Evolutionary conservation across 1,140 invertebrate genomes (phyloP), one percentile per base, ranked within the genome.

Genomic region (Drosophila mojavensis): DNA sequence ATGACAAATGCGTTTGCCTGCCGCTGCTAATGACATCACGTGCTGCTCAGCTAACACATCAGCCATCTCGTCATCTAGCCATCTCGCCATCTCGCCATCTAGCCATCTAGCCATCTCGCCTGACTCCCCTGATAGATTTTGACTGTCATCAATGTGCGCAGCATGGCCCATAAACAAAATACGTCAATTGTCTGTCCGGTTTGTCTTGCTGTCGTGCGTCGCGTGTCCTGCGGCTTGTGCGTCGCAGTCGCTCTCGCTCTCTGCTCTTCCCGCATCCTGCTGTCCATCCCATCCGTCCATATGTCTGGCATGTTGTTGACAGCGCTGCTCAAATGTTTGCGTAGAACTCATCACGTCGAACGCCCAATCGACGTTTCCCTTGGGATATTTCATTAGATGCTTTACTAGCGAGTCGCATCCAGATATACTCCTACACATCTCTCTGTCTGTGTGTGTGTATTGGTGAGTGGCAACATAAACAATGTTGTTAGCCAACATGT

Each of bases 121-220:
- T 5, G 6, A 17, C 10, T 20, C 28, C 56, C 30, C 62, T 50
- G 61, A 79, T 79, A 70, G 56, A 79, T 74, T 81, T 75, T 36
- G 75, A 63, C 84, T 88, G 84, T 89, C 83, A 89, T 86, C 83
- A 81, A 86, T 86, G 76, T 77, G 65, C 79, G 79, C 79, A 79
- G 48, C 60, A 41, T 70, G 72, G 54, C 53, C 59, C 84, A 88
- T 89, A 89, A 89, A 88, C 83, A 88, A 88, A 88, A 83, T 83
- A 88, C 80, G 66, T 88, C 84, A 88, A 83, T 65, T 79, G 73
- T 74, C 81, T 74, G 61, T 58, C 56, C 7, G 15, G 15, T 36
- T 45, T 13, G 24, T 51, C 45, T 7, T 2, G 59, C 20, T 58
- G 17, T 15, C 26, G 17, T 47, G 24, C 45, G 36, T 78, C 65